phyloP scores from a whole-genome alignment of 2,797 vertebrate genomes.

The Micrastur ruficollis region DNA sequence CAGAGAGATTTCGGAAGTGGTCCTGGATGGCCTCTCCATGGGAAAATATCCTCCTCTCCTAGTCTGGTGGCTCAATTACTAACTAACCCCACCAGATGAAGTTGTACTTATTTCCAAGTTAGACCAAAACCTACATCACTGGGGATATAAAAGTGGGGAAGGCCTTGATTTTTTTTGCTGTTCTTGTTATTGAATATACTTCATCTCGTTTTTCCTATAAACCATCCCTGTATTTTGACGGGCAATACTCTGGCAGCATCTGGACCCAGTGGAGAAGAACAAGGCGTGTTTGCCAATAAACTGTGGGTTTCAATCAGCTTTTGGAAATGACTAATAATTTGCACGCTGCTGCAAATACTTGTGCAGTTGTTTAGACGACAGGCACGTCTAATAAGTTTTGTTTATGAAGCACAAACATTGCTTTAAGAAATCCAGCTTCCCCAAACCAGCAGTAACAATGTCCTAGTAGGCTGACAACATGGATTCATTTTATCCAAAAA shows the following conservation, averaged over 20 bases:
- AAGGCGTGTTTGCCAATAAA: neutral
- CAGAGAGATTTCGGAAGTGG: neutral
- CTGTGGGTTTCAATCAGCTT: neutral
- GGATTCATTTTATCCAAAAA: neutral
- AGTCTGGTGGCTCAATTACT: neutral
- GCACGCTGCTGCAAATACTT: neutral
- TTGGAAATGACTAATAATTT: neutral
- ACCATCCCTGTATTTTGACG: fast-evolving
- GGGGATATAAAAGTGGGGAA: neutral
- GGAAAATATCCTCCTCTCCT: neutral
- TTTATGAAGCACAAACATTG: neutral
- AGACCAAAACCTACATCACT: neutral
- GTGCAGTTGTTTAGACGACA: neutral
- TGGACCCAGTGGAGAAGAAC: neutral
- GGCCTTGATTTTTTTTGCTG: neutral
- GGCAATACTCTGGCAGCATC: neutral
- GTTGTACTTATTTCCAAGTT: neutral
- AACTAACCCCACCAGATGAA: neutral
- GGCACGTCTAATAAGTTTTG: neutral
- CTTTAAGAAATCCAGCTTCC: neutral
- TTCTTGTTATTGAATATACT: neutral
- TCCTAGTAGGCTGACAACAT: neutral
- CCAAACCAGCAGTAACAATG: neutral
- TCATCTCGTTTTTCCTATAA: neutral
- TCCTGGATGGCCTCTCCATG: neutral